A percentile compares a stretch with the other conserved stretches of the same genome.
These are phyloP conservation scores for Magallana nippona DNA, from an alignment of 2,888 invertebrate species.

Conservation along the genomic window DNA sequence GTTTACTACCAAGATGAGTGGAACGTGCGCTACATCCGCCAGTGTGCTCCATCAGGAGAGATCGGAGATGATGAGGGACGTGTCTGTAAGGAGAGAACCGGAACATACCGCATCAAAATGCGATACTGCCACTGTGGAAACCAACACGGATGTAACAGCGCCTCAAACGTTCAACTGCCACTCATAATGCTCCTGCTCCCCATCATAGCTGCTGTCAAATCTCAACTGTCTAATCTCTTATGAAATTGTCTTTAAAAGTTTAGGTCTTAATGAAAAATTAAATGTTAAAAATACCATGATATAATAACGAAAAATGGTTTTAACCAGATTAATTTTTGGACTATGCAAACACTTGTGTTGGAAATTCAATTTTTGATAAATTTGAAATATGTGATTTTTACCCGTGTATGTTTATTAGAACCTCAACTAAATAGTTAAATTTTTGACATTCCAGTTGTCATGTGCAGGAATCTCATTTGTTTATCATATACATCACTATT, in stretches of 20 bases:
- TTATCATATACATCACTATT: neutral
- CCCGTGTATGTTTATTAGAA: neutral
- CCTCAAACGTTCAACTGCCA: neutral
- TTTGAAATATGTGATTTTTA: neutral
- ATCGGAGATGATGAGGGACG: slow-evolving; percentile 76
- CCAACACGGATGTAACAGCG: slow-evolving; percentile 79
- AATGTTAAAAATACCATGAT: no score
- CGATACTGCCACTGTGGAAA: slow-evolving; percentile 80
- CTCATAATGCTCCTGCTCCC: neutral
- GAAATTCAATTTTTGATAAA: neutral
- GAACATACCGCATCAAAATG: slow-evolving; percentile 78
- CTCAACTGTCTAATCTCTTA: slow-evolving; percentile 13
- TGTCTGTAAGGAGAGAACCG: slow-evolving; percentile 76
- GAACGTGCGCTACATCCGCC: slow-evolving; percentile 79
- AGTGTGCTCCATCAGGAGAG: slow-evolving; percentile 78
- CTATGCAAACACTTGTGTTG: slow-evolving; percentile 8
- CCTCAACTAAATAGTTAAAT: neutral
- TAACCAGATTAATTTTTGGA: neutral
- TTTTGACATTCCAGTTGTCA: neutral
- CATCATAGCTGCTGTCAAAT: slow-evolving; percentile 21
- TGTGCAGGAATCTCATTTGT: slow-evolving; percentile 15
- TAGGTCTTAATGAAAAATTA: neutral
- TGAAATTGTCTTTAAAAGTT: slow-evolving; percentile 15
- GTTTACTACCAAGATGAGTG: slow-evolving; percentile 78
- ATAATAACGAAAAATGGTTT: neutral